phyloP scores from a whole-genome alignment of 92 coral and sea anemone genomes.

The Montipora capitata region DNA sequence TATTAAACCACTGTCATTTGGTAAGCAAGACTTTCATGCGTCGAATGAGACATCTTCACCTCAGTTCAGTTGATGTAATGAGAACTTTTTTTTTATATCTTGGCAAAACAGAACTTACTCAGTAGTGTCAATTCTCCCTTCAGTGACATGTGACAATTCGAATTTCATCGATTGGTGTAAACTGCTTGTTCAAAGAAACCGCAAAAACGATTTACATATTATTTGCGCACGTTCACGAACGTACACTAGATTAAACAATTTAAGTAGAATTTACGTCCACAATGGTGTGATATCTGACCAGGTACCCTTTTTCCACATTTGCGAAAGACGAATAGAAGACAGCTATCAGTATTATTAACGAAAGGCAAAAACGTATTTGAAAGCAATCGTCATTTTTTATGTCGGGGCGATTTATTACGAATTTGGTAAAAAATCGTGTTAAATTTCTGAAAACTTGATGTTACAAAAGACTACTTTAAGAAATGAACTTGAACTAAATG shows the following conservation, averaged over 20 bases:
- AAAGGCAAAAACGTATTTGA: too few species aligned
- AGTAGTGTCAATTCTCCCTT: neutral
- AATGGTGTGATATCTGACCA: neutral
- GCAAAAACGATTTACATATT: slow-evolving; percentile 30
- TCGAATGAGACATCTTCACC: too few species aligned
- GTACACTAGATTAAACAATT: neutral
- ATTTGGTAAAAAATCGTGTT: too few species aligned
- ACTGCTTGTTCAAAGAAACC: slow-evolving; percentile 47
- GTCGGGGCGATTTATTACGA: too few species aligned
- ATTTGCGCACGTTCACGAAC: slow-evolving; percentile 25
- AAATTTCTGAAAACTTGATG: too few species aligned
- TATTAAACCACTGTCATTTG: neutral
- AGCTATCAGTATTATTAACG: neutral
- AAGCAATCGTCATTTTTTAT: too few species aligned
- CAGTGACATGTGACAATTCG: slow-evolving; percentile 9
- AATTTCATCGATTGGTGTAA: slow-evolving; percentile 37
- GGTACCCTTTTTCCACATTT: neutral
- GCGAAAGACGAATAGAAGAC: neutral
- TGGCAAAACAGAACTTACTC: slow-evolving; percentile 3
- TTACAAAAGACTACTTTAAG: too few species aligned
- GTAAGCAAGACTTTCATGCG: neutral
- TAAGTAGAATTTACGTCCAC: neutral
- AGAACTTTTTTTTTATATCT: neutral
- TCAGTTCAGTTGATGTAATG: too few species aligned
- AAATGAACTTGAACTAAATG: too few species aligned